Evolutionary conservation across 2,888 invertebrate species (phyloP), one percentile per base, ranked within the genome.

Genomic region (Rhynchonema sp.): DNA sequence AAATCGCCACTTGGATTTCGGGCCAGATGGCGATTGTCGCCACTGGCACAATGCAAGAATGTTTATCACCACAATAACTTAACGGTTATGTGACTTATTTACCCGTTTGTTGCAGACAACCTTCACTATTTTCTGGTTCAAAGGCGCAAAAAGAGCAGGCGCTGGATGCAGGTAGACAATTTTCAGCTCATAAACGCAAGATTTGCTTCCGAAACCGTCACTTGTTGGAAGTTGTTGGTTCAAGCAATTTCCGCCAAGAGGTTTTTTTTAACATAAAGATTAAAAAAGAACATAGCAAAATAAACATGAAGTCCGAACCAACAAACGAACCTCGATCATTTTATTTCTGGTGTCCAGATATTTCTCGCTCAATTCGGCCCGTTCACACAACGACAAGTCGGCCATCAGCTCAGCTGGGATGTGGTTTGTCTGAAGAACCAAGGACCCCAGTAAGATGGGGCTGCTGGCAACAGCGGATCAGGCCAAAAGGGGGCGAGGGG

Each of bases 361-460:
- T 58, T 58, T 55, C 27, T 65, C 62, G n/a, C 54, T 54, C 26
- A 66, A 28, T 56, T 61, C 46, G 58, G 62, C 56, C 64, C 56
- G 65, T 63, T 65, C 65, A 22, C 62, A 62, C 49, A 69, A 56
- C 23, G 69, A 63, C 60, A 69, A 62, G 57, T 65, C 66, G 23
- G 69, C 66, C 64, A 68, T 63, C 60, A 69, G 60, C 59, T 68
- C 65, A 26, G 67, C 64, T 38, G 67, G 49, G 38, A 38, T 38
- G 38, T 13, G 17, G 17, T 17, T 17, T 6, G 6, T 38, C 38
- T 38, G 38, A 38, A 38, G 17, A 38, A 38, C n/a, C n/a, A n/a
- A n/a, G n/a, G n/a, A n/a, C n/a, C n/a, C n/a, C n/a, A n/a, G n/a
- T n/a, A n/a, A n/a, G n/a, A n/a, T n/a, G n/a, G n/a, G n/a, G n/a